These are phyloP conservation scores for Drosophila carrolli DNA, from an alignment of 1,140 invertebrate species.

Conservation along the genomic window DNA sequence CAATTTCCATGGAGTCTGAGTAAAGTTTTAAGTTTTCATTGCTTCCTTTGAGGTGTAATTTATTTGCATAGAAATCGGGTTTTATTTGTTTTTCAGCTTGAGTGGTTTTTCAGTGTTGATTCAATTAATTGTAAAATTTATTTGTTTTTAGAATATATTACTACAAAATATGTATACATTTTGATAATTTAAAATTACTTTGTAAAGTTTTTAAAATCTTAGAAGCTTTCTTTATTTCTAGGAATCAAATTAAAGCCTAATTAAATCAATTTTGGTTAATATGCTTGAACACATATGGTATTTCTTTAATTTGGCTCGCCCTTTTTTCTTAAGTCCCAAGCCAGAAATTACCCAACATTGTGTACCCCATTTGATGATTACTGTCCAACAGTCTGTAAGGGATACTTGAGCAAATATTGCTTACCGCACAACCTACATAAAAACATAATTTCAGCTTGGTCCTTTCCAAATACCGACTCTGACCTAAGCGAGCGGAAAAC, in stretches of 20 bases:
- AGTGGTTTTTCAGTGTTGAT: too few relatives aligned
- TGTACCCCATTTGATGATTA: conserved; percentile 34
- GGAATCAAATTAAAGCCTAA: neutral
- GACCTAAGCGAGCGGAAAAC: conserved; percentile 58
- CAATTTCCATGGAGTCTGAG: conserved; percentile 10
- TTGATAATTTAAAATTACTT: too few relatives aligned
- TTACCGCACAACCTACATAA: conserved; percentile 43
- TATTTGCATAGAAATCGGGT: neutral
- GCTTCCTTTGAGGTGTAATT: neutral
- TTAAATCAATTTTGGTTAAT: too few relatives aligned
- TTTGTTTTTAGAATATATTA: too few relatives aligned
- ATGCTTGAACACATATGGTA: neutral
- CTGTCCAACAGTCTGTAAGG: conserved; percentile 24
- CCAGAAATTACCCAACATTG: conserved; percentile 7
- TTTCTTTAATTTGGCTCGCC: neutral
- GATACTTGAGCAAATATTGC: conserved; percentile 49
- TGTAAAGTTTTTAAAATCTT: too few relatives aligned
- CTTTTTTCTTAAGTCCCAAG: neutral
- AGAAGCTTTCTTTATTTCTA: too few relatives aligned
- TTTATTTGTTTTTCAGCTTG: conserved; percentile 5
- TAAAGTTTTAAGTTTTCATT: conserved; percentile 1
- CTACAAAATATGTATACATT: too few relatives aligned
- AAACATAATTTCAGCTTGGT: conserved; percentile 48
- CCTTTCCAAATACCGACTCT: conserved; percentile 18
- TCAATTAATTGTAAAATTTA: too few relatives aligned